Percentiles rank a stretch among this genome's conserved stretches.
Conservation (phyloP, 2,888 invertebrate genomes). For the Perdita meconis region DNA sequence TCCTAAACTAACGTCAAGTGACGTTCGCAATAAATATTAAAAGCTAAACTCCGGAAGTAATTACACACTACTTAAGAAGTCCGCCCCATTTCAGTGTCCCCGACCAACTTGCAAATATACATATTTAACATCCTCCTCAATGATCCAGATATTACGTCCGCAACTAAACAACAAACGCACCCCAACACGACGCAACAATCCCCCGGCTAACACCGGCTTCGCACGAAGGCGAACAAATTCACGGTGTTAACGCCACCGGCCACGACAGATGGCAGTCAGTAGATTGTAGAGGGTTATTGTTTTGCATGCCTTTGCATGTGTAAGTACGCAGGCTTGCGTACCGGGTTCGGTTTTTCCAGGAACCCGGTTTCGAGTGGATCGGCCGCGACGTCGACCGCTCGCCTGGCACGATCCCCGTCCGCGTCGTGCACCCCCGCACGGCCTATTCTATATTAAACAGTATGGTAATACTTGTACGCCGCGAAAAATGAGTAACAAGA, state of each 20-base stretch:
- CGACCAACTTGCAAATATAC: neutral
- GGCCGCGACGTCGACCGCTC: conserved; percentile 15
- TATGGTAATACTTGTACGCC: conserved; percentile 79
- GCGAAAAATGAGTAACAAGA: conserved; percentile 80
- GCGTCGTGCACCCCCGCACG: conserved; percentile 26
- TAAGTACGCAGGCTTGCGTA: conserved; percentile 66
- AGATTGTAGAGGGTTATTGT: conserved; percentile 44
- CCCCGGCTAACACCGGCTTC: neutral
- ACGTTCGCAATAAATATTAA: too few species aligned
- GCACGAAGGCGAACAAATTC: conserved; percentile 23
- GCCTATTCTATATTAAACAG: conserved; percentile 81
- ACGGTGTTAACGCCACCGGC: conserved; percentile 34
- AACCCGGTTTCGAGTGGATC: conserved; percentile 44
- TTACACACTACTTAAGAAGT: too few species aligned
- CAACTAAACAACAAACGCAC: neutral
- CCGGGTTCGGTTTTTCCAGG: conserved; percentile 63
- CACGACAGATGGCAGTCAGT: conserved; percentile 16
- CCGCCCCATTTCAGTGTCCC: too few species aligned
- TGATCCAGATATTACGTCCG: neutral
- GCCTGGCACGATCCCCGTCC: conserved; percentile 43
- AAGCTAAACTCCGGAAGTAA: too few species aligned
- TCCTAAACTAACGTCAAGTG: too few species aligned
- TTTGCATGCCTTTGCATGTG: conserved; percentile 67
- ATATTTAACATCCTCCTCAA: neutral
- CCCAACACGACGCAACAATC: neutral